Evolutionary conservation across 2,113 vertebrate species (phyloP).

Genomic region (Electrona antarctica): DNA sequence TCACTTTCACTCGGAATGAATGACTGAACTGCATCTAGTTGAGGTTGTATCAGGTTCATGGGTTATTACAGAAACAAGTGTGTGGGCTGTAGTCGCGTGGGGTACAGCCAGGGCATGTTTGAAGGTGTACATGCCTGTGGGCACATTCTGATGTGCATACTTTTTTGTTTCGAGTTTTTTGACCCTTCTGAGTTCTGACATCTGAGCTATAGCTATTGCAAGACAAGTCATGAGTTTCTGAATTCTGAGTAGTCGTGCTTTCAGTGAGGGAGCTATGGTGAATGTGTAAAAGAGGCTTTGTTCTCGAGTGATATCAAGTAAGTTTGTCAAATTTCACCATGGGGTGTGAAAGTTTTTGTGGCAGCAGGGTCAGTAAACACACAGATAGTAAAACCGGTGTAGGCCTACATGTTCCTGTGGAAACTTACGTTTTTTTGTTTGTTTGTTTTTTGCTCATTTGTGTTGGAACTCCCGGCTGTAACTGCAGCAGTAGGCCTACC

Average conservation of each 20-base stretch:
- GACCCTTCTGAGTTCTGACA: slow-evolving; percentile 1
- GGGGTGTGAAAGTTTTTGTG: slow-evolving; percentile 29
- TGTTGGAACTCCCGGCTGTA: too few species aligned
- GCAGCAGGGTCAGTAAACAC: not conserved
- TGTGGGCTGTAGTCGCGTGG: not conserved
- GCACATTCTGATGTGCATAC: not conserved
- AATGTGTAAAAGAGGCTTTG: not conserved
- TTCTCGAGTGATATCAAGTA: slow-evolving; percentile 10
- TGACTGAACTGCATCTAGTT: not conserved
- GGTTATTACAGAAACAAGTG: not conserved
- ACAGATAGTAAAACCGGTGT: not conserved
- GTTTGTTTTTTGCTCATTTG: too few species aligned
- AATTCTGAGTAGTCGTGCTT: not conserved
- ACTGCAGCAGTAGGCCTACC: not conserved
- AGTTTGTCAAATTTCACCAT: slow-evolving; percentile 47
- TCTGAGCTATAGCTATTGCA: not conserved
- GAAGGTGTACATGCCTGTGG: not conserved
- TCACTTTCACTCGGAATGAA: slow-evolving; percentile 6
- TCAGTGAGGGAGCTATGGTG: not conserved
- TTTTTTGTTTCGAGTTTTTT: slow-evolving; percentile 5
- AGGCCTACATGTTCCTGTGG: not conserved
- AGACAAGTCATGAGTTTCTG: slow-evolving; percentile 1
- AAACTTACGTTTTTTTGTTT: too few species aligned
- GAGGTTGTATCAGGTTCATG: too few species aligned
- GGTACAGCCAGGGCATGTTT: not conserved